Base-by-base conservation (phyloP, 2,888 invertebrate species). In the Embidobia sp. region DNA sequence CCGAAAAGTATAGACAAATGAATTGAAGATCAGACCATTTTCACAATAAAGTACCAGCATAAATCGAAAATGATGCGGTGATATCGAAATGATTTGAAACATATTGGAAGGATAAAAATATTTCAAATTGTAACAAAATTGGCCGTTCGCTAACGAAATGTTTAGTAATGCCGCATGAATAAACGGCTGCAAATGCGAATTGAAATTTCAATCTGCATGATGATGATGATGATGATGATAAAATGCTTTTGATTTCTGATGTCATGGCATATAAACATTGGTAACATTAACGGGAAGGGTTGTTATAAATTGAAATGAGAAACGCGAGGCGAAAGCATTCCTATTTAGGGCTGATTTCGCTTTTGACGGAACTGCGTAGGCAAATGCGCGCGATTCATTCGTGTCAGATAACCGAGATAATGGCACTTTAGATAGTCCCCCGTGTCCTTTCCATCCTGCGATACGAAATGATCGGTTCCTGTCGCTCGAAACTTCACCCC, bases 401-500 rank as follows among this genome's bases (percentile, higher is more conserved):
- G 61, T 59, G 66, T 74, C 77, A 67, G 67, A 73, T 77, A 77
- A 73, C 77, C 48, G 59, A 70, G 70, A 74, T 78, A 78, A 78
- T 79, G 66, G 73, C 79, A 53, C 72, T 79, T 79, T 44, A 63
- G 67, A 67, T 77, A 79, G 77, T 74, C 66, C 67, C 66, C 42
- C 77, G 77, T 78, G 77, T 67, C 74, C 69, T 78, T 75, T 80
- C 72, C 79, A 81, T 83, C 79, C 81, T 82, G 82, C 80, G 81
- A 74, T 80, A 81, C 77, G 79, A 85, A 85, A 85, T 86, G 84
- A 86, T 86, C 84, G 85, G 82, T 80, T 84, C 81, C 82, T 83
- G 81, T 83, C 82, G 85, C 83, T 83, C 83, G 85, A 85, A 88
- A 88, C 86, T 87, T 87, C 85, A 85, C 84, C 84, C 85, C 85